phyloP scores from a whole-genome alignment of 2,113 vertebrate species.

The Himantopus leucocephalus region DNA sequence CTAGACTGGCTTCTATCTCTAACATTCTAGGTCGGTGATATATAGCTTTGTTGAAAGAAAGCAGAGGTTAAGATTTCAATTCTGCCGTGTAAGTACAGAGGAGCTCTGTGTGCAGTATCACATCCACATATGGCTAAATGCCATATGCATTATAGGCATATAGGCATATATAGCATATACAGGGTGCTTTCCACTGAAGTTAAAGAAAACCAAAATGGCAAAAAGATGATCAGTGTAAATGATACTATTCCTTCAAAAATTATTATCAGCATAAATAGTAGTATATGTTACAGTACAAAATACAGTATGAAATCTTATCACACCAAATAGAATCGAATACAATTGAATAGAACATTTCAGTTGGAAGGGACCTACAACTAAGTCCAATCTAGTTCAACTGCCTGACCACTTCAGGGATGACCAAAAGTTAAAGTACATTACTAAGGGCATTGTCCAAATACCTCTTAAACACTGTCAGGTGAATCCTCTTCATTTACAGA shows the following conservation, averaged over 20 bases:
- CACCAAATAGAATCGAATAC: not conserved
- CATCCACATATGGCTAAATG: not conserved
- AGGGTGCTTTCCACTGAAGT: not conserved
- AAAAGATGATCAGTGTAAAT: not conserved
- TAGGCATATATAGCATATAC: too few species aligned
- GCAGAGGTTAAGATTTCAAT: not conserved
- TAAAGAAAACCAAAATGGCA: not conserved
- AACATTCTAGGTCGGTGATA: not conserved
- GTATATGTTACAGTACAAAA: not conserved
- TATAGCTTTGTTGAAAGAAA: not conserved
- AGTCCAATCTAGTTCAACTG: not conserved
- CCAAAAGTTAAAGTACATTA: not conserved
- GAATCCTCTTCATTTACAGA: not conserved
- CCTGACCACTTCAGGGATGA: not conserved
- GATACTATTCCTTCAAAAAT: not conserved
- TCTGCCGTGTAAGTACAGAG: not conserved
- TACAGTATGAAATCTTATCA: not conserved
- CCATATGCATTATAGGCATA: too few species aligned
- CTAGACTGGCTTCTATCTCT: not conserved
- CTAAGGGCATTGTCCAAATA: not conserved
- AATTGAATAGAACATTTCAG: not conserved
- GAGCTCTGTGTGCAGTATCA: not conserved
- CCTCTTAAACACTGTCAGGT: not conserved
- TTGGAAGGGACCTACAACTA: not conserved
- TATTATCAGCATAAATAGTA: not conserved